phyloP scores from a whole-genome alignment of 2,888 invertebrate genomes.

The Ornithoptera priamus region DNA sequence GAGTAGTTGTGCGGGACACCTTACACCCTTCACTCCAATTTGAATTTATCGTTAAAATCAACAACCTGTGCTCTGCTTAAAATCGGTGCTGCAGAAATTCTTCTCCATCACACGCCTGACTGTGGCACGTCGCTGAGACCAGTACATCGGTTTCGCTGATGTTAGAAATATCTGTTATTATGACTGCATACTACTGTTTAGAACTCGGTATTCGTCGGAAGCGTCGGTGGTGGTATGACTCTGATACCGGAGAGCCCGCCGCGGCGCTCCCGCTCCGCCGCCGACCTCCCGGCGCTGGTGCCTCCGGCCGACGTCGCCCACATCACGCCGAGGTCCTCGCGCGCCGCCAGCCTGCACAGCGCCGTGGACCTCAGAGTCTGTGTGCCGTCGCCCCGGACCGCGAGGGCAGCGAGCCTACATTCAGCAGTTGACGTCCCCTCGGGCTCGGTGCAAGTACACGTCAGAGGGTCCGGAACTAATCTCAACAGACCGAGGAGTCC shows the following conservation, averaged over 20 bases:
- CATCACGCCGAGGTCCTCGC: conserved; percentile 61
- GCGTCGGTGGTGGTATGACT: conserved; percentile 82
- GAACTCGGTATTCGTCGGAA: conserved; percentile 93
- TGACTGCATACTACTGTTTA: conserved; percentile 48
- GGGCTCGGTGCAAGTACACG: conserved; percentile 69
- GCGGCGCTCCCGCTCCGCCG: conserved; percentile 89
- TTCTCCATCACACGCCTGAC: too few relatives aligned
- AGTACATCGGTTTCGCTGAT: too few relatives aligned
- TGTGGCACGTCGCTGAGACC: too few relatives aligned
- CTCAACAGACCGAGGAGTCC: conserved; percentile 67
- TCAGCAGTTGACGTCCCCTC: conserved; percentile 65
- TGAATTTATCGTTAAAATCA: too few relatives aligned
- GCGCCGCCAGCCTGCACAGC: conserved; percentile 71
- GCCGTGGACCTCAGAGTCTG: conserved; percentile 66
- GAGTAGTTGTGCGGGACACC: too few relatives aligned
- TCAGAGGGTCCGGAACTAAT: conserved; percentile 61
- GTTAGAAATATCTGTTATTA: too few relatives aligned
- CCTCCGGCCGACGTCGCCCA: conserved; percentile 74
- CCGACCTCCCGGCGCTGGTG: conserved; percentile 88
- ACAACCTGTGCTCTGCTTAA: too few relatives aligned
- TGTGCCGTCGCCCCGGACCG: conserved; percentile 64
- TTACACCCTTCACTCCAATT: too few relatives aligned
- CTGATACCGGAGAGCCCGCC: conserved; percentile 85
- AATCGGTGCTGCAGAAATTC: too few relatives aligned
- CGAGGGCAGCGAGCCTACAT: conserved; percentile 68